phyloP scores from a whole-genome alignment of 1,140 invertebrate species.

The Harpegnathos saltator region DNA sequence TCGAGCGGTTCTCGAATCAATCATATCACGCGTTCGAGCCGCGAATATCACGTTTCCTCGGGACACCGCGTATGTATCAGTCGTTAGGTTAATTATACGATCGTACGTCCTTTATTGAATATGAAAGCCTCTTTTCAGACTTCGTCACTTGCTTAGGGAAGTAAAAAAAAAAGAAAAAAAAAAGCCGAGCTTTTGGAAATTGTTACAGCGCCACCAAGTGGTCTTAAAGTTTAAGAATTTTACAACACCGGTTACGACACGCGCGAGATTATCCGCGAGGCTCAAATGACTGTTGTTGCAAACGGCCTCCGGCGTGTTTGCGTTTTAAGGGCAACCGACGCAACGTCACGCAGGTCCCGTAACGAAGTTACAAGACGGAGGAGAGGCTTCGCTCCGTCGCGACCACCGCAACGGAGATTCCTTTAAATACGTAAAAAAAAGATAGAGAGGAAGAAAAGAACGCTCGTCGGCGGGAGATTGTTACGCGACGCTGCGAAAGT shows the following conservation, averaged over 20 bases:
- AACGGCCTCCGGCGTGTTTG: neutral
- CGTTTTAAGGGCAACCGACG: neutral
- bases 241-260: neutral
- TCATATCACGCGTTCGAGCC: slow-evolving; percentile 1
- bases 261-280: neutral
- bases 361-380: neutral
- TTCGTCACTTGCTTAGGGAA: neutral
- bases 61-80: neutral
- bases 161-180: too few species aligned
- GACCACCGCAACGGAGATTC: neutral
- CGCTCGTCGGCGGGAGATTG: neutral
- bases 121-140: slow-evolving; percentile 10
- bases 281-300: neutral
- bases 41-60: neutral
- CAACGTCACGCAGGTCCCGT: neutral
- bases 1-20: neutral
- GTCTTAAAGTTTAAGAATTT: slow-evolving; percentile 37
- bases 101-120: slow-evolving; percentile 35
- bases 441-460: neutral
- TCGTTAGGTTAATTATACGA: slow-evolving; percentile 22
- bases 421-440: slow-evolving; percentile 32
- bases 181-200: slow-evolving; percentile 26
- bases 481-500: slow-evolving; percentile 2
- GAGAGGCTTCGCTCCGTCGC: neutral
- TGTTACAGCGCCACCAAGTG: slow-evolving; percentile 19